Evolutionary conservation across 2,797 vertebrate genomes (phyloP).

Genomic region (Schizothorax lantsangensis): DNA sequence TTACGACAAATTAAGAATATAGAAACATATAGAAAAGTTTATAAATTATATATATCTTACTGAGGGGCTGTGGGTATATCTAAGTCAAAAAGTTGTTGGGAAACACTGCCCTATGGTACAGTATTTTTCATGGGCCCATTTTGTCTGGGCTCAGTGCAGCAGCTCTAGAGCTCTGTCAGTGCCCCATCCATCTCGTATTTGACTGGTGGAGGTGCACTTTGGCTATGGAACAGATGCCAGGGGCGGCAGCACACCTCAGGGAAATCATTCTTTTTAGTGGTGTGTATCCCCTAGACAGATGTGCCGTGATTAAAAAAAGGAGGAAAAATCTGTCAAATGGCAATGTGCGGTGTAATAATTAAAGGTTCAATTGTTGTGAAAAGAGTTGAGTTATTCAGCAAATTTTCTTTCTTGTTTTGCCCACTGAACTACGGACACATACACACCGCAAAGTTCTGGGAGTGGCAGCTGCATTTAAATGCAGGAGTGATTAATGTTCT

Average conservation of each 20-base stretch:
- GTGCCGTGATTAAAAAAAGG: slow-evolving; percentile 71
- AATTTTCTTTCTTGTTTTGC: not conserved
- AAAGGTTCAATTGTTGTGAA: slow-evolving; percentile 74
- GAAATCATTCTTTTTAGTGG: slow-evolving; percentile 77
- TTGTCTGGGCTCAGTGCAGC: slow-evolving; percentile 36
- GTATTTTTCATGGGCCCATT: slow-evolving; percentile 39
- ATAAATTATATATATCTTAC: not conserved
- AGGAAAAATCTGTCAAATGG: slow-evolving; percentile 72
- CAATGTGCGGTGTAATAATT: slow-evolving; percentile 73
- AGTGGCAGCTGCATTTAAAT: not conserved
- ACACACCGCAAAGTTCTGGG: not conserved
- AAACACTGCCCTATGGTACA: slow-evolving; percentile 17
- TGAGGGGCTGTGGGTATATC: not conserved
- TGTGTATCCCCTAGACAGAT: slow-evolving; percentile 75
- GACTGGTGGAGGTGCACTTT: slow-evolving; percentile 61
- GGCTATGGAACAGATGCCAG: slow-evolving; percentile 72
- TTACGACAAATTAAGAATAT: not conserved
- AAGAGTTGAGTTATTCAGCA: slow-evolving; percentile 49
- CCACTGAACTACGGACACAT: not conserved
- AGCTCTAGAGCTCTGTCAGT: slow-evolving; percentile 28
- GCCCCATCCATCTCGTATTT: slow-evolving; percentile 61
- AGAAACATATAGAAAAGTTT: not conserved
- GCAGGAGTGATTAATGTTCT: not conserved
- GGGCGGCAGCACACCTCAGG: slow-evolving; percentile 67
- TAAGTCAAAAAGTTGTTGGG: slow-evolving; percentile 1